Evolutionary conservation across 2,797 vertebrate species (phyloP).

Genomic region (Sebastiscus tertius): DNA sequence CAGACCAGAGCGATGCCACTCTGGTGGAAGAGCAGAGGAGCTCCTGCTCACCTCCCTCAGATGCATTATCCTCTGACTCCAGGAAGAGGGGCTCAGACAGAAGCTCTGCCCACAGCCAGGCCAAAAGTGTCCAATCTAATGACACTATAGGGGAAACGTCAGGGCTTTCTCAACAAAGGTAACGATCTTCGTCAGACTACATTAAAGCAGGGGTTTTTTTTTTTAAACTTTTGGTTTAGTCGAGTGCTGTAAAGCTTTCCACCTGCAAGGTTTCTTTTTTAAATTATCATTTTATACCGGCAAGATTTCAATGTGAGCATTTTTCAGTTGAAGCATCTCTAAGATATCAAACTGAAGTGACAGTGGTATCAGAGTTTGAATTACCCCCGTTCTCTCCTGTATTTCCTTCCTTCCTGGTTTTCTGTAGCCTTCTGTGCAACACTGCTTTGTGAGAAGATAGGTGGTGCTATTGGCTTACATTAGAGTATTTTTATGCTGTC

Average conservation of each 20-base stretch:
- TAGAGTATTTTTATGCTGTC: neutral
- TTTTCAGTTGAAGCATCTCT: neutral
- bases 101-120: slow-evolving; percentile 75
- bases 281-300: neutral
- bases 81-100: slow-evolving; percentile 78
- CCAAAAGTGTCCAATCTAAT: slow-evolving; percentile 78
- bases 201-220: neutral
- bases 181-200: neutral
- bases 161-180: slow-evolving; percentile 87
- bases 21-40: slow-evolving; percentile 84
- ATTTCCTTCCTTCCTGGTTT: slow-evolving; percentile 23
- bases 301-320: neutral
- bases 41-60: slow-evolving; percentile 77
- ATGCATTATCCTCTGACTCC: slow-evolving; percentile 79
- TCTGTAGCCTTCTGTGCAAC: neutral
- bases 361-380: neutral
- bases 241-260: neutral
- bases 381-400: slow-evolving; percentile 12
- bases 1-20: slow-evolving; percentile 82
- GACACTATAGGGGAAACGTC: slow-evolving; percentile 82
- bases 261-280: neutral
- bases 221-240: neutral
- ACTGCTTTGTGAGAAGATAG: neutral
- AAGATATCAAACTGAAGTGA: neutral
- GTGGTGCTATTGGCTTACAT: neutral